Base-by-base conservation (phyloP, 1,140 invertebrate genomes). In the Aplysia californica region DNA sequence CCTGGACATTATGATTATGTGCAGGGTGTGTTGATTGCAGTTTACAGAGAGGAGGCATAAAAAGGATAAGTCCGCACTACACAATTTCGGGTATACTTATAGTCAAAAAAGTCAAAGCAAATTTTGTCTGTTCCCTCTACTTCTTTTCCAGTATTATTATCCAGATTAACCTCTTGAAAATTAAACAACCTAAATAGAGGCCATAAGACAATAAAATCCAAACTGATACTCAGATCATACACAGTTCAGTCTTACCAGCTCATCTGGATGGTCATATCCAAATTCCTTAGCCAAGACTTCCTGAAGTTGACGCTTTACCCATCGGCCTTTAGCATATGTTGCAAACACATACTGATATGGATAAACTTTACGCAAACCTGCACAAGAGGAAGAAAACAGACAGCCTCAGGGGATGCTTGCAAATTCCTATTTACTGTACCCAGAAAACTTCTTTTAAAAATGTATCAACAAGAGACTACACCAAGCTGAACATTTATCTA, bases 271-370 rank as follows among this genome's bases (percentile, higher is more conserved):
- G 33, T 80, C 72, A 36, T 80, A 79, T n/a, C 86, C 76, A 87
- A 99, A 99, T 90, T 99, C 98, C 72, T 94, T 92, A 0, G 94
- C 93, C 89, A 98, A 98, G 23, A 99, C 96, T 84, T 99, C 97
- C 59, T 97, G 91, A 61, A 99, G 95, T 85, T 95, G 95, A 86
- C 97, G 95, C 23, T 97, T 97, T 3, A 98, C 94, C 98, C 98
- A 99, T 79, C 98, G 93, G 0, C 96, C 96, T 91, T 99, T 99
- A 20, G 96, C 97, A 91, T 97, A 97, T 15, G 97, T 97, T 61
- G 95, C 96, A 90, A 98, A 99, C 20, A 95, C 97, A 90, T 97
- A 99, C 90, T 97, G 97, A 91, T 99, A 99, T 0, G 98, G 98
- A 89, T 98, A 97, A 0, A 99, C 97, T 92, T 99, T 99, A 74